Conservation (phyloP, 2,888 invertebrate genomes). For the Lasioglossum villosulum region DNA sequence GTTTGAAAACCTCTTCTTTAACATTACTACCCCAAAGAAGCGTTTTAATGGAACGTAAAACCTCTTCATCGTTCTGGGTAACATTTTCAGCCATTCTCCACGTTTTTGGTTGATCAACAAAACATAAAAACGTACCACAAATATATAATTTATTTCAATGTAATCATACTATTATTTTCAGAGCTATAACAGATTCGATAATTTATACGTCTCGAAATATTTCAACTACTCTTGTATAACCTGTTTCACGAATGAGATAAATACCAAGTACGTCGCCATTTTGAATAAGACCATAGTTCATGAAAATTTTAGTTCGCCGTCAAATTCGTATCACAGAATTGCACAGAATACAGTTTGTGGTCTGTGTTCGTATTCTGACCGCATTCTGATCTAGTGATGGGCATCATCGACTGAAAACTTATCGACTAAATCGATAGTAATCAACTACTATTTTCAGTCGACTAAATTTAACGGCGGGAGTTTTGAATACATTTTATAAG, state of each 20-base stretch:
- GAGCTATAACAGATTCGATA: constrained; percentile 27
- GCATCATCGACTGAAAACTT: no score
- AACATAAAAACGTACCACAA: constrained; percentile 64
- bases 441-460: no score
- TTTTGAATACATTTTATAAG: no score
- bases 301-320: constrained; percentile 16
- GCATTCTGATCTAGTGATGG: no score
- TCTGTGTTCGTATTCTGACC: no score
- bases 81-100: constrained; percentile 85
- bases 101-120: constrained; percentile 36
- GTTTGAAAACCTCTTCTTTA: constrained; percentile 94
- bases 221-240: constrained; percentile 69
- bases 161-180: constrained; percentile 54
- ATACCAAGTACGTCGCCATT: constrained; percentile 77
- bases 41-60: constrained; percentile 90
- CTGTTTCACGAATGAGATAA: constrained; percentile 72
- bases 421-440: no score
- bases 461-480: no score
- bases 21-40: constrained; percentile 94
- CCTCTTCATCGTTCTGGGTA: constrained; percentile 86
- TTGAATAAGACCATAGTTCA: constrained; percentile 48
- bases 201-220: constrained; percentile 26
- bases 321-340: neutral
- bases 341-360: neutral
- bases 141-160: constrained; percentile 50